Percentiles rank a stretch among this genome's conserved stretches.
Evolutionary conservation across 2,113 vertebrate species (phyloP).

Genomic region (Xiphophorus hellerii): DNA sequence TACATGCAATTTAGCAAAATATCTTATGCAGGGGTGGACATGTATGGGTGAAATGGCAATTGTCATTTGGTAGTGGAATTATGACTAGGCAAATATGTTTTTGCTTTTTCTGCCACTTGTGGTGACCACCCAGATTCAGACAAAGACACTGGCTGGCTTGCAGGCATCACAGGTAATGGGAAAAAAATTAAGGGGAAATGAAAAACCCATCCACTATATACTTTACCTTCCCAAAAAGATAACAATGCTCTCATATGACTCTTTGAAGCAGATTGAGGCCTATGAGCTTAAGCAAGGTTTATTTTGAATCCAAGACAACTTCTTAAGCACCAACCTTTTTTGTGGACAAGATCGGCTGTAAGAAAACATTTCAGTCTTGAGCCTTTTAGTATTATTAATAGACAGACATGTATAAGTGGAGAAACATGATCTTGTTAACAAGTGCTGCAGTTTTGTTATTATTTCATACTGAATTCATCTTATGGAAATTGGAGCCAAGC

Average conservation of each 20-base stretch:
- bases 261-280: neutral
- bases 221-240: conserved; percentile 34
- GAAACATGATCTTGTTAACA: conserved; percentile 75
- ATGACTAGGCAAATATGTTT: neutral
- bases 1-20: neutral
- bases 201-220: no score
- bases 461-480: conserved; percentile 67
- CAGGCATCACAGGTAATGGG: no score
- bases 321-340: neutral
- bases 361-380: conserved; percentile 35
- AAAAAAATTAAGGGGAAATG: no score
- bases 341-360: neutral
- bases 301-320: conserved; percentile 20
- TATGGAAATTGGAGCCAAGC: conserved; percentile 57
- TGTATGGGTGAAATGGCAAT: neutral
- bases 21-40: neutral
- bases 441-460: conserved; percentile 66
- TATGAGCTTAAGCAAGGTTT: conserved; percentile 18
- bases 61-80: neutral
- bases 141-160: no score
- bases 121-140: neutral
- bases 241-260: conserved; percentile 28
- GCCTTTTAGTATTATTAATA: conserved; percentile 56
- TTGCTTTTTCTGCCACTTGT: neutral
- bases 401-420: conserved; percentile 46